phyloP scores from a whole-genome alignment of 2,113 vertebrate genomes.

The Pipa parva region DNA sequence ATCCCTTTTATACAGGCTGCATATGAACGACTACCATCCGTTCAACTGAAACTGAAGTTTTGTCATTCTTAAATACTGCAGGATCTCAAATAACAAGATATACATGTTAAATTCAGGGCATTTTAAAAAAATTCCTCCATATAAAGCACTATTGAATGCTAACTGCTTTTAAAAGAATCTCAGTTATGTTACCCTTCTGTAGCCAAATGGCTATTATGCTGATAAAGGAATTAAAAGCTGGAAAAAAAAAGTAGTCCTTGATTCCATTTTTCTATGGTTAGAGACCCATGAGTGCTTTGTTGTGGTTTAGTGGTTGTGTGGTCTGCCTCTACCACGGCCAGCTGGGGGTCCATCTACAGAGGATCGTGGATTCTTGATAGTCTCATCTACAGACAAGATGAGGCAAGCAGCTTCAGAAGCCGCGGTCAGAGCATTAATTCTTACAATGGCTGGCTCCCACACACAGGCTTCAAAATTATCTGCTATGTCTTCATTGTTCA shows the following conservation, averaged over 20 bases:
- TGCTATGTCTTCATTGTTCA: conserved; percentile 90
- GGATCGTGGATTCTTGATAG: conserved; percentile 91
- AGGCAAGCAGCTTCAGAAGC: conserved; percentile 93
- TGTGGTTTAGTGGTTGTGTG: conserved; percentile 65
- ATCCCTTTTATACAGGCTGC: background rate
- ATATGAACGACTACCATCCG: background rate
- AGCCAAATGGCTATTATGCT: background rate
- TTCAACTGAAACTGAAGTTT: background rate
- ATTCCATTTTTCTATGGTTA: background rate
- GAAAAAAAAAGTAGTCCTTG: background rate
- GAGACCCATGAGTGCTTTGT: background rate
- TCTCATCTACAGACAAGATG: conserved; percentile 90
- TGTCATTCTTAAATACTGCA: no score
- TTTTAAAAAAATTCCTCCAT: background rate
- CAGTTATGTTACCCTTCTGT: background rate
- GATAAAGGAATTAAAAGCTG: background rate
- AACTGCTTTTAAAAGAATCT: background rate
- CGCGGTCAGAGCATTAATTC: conserved; percentile 87
- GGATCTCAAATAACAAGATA: no score
- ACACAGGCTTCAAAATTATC: conserved; percentile 87
- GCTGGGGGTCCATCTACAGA: conserved; percentile 58
- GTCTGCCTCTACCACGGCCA: conserved; percentile 72
- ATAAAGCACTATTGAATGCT: background rate
- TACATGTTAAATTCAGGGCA: background rate
- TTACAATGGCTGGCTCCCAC: conserved; percentile 89